Evolutionary conservation across 2,888 invertebrate species (phyloP), one percentile per base, ranked within the genome.

Genomic region (Osedax frankpressi): DNA sequence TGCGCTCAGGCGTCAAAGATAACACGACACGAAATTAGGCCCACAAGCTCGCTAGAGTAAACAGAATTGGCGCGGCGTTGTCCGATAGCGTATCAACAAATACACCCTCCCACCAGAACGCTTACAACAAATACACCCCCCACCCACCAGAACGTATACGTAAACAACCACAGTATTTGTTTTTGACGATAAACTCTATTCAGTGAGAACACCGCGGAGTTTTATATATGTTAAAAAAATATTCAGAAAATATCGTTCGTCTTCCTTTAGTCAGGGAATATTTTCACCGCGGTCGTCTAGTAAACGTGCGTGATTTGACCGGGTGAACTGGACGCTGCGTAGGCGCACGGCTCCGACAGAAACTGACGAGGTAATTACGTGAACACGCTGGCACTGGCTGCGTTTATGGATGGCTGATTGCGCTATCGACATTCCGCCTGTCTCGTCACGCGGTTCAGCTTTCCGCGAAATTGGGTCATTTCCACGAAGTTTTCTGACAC

Each of bases 401-500:
- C 25, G 1, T 19, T 65, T 65, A 65, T 65, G n/a, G 65, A 65
- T 65, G 65, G 24, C 24, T 65, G 65, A 24, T 19, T 24, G n/a
- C 2, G n/a, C 19, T 24, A 65, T 65, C 65, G 24, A 65, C 65
- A 2, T 65, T 65, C 65, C 65, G n/a, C 14, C 65, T 65, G 65
- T 24, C 65, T 65, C 65, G 65, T 65, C 65, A 65, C 14, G n/a
- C n/a, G 65, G 65, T 65, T 65, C 65, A 65, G 25, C 65, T 14
- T 65, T 65, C 65, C 65, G 25, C 65, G 65, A 65, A 65, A 65
- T 65, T 65, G 24, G n/a, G 65, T 65, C 65, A 65, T 65, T 65
- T 65, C 65, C 65, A 65, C 65, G 65, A 65, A 65, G 24, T 65
- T 11, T 65, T 19, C 14, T 24, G 65, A 65, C 65, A 65, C n/a